Evolutionary conservation across 2,113 vertebrate genomes (phyloP), one percentile per base, ranked within the genome.

Genomic region (Oncorhynchus masou): DNA sequence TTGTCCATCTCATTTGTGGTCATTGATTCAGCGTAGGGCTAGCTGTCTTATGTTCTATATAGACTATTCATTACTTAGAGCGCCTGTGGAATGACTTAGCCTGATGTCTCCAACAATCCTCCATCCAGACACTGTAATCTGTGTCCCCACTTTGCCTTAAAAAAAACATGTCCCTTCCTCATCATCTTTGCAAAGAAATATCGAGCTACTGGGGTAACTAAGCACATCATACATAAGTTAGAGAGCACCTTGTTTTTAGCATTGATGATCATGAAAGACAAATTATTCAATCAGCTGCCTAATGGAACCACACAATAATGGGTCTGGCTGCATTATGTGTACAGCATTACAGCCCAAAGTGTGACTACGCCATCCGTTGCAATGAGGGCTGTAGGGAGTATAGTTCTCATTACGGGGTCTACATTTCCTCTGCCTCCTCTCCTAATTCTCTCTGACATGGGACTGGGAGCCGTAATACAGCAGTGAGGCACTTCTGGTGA

Each of bases 1-100:
- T 88, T 90, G 84, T 89, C 82, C 85, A 79, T 90, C 85, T 91
- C 79, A 90, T 91, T 89, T 87, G 86, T 79, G 81, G 74, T 73
- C 88, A 91, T 87, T 88, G 91, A 90, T 92, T 87, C 80, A 76
- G 67, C 69, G 68, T 66, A 74, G 68, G 77, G 77, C 77, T 77
- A 76, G 2, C 39, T 48, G 64, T 83, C 75, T 80, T 68, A 60
- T 80, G 75, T 79, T 85, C 76, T 49, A 81, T 74, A 77, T 77
- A 68, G 71, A 66, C 71, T 67, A 81, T 79, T 74, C 72, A 74
- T 79, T 81, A 64, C 60, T 59, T 24, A 70, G 60, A 74, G 71
- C 67, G 71, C 76, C 39, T 70, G 67, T 49, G 51, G 70, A 66
- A 66, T 34, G 69, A 75, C 64, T 75, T 70, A 73, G 79, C 77